phyloP scores from a whole-genome alignment of 2,797 vertebrate genomes.

The Australoheros facetus region DNA sequence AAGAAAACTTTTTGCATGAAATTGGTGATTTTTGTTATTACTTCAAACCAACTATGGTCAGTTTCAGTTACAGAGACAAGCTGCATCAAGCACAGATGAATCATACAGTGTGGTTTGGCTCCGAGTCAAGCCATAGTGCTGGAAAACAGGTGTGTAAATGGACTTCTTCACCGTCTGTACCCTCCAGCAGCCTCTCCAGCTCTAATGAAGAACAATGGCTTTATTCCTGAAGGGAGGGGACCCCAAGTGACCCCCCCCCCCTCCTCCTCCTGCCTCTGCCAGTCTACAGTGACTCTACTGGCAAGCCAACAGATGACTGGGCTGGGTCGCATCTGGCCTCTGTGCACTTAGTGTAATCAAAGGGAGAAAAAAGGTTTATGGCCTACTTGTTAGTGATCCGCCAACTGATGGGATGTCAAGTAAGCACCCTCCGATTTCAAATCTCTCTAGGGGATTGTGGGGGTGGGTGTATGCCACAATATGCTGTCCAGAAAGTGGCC shows the following conservation, averaged over 20 bases:
- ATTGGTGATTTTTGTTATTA: conserved; percentile 5
- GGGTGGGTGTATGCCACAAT: conserved; percentile 51
- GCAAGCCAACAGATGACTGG: conserved; percentile 72
- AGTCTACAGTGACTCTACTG: conserved; percentile 52
- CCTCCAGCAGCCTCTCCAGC: conserved; percentile 51
- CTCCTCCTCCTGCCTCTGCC: conserved; percentile 9
- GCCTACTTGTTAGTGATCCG: conserved; percentile 74
- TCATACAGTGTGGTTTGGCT: conserved; percentile 28
- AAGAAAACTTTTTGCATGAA: background rate
- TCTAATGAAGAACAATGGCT: conserved; percentile 77
- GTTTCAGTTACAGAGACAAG: background rate
- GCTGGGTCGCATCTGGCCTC: conserved; percentile 76
- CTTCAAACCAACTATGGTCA: background rate
- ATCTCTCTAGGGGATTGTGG: conserved; percentile 54
- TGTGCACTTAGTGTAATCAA: conserved; percentile 81
- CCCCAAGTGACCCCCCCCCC: conserved; percentile 33
- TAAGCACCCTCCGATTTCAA: conserved; percentile 57
- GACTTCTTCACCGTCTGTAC: conserved; percentile 60
- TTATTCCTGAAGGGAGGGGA: conserved; percentile 61
- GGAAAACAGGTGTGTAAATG: conserved; percentile 73
- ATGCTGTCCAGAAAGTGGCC: conserved; percentile 48
- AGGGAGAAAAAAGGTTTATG: conserved; percentile 73
- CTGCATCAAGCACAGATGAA: background rate
- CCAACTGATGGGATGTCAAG: conserved; percentile 76
- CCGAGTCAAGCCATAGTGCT: conserved; percentile 48